These are phyloP conservation scores for Glossophaga mutica DNA, from an alignment of 2,797 vertebrate genomes.

Conservation along the genomic window DNA sequence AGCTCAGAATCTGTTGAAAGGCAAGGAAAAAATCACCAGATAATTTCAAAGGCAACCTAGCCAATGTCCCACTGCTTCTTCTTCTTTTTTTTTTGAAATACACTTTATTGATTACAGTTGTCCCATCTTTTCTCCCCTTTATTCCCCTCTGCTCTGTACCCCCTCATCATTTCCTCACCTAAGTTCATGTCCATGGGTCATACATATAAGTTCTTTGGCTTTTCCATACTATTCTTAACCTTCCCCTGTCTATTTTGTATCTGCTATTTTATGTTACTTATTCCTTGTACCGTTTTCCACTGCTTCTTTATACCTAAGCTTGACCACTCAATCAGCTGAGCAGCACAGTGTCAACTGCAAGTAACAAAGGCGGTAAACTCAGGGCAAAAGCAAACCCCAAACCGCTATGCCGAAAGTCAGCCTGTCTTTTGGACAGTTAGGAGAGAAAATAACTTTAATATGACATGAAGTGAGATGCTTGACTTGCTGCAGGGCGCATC, in stretches of 20 bases:
- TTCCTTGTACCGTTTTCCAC: no score
- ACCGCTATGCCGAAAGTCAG: not conserved
- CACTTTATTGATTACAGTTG: no score
- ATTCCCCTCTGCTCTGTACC: no score
- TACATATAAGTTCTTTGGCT: no score
- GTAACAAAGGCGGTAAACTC: not conserved
- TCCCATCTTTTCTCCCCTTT: no score
- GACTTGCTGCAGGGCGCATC: not conserved
- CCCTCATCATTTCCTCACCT: no score
- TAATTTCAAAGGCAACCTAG: not conserved
- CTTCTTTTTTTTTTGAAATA: not conserved
- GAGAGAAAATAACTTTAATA: not conserved
- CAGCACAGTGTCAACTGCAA: not conserved
- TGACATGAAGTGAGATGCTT: not conserved
- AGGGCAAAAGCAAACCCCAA: not conserved
- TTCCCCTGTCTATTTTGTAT: no score
- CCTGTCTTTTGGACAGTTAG: not conserved
- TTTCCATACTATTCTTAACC: no score
- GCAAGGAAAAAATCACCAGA: constrained; percentile 4
- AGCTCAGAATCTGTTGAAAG: not conserved
- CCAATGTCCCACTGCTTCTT: not conserved
- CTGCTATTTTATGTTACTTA: no score
- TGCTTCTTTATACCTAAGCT: not conserved
- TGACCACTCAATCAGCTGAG: constrained; percentile 14
- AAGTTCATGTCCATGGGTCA: no score